phyloP scores from a whole-genome alignment of 1,140 invertebrate genomes.

The Homarus americanus region DNA sequence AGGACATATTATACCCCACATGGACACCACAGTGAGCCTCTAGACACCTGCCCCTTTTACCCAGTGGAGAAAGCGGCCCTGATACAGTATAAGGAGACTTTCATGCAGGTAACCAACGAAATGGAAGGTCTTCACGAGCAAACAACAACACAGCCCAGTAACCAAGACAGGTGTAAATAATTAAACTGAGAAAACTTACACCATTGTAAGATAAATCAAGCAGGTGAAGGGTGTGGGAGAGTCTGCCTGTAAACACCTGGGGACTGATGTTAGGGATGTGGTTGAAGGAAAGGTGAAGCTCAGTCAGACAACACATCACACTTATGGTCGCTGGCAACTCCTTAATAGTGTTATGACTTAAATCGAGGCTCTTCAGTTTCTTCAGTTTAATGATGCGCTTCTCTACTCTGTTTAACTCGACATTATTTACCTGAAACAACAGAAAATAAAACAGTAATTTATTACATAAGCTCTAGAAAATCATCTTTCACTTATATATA shows the following conservation, averaged over 20 bases:
- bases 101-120: too few relatives aligned
- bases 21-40: too few relatives aligned
- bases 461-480: too few relatives aligned
- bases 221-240: conserved; percentile 31
- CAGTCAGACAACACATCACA: conserved; percentile 40
- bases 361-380: conserved; percentile 49
- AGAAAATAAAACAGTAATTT: background rate
- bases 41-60: too few relatives aligned
- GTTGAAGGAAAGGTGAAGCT: conserved; percentile 53
- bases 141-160: background rate
- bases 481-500: too few relatives aligned
- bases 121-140: too few relatives aligned
- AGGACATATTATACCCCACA: too few relatives aligned
- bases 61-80: too few relatives aligned
- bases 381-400: conserved; percentile 54
- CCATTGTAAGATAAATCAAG: conserved; percentile 59
- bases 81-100: too few relatives aligned
- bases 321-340: conserved; percentile 26
- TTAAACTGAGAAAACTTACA: conserved; percentile 20
- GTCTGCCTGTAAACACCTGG: conserved; percentile 52
- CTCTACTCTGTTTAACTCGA: conserved; percentile 53
- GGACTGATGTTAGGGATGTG: conserved; percentile 18
- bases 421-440: conserved; percentile 38
- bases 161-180: background rate
- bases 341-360: conserved; percentile 39